Percentiles rank a stretch among this genome's conserved stretches.
Evolutionary conservation across 2,113 vertebrate species (phyloP).

Genomic region (Chionodraco myersi): DNA sequence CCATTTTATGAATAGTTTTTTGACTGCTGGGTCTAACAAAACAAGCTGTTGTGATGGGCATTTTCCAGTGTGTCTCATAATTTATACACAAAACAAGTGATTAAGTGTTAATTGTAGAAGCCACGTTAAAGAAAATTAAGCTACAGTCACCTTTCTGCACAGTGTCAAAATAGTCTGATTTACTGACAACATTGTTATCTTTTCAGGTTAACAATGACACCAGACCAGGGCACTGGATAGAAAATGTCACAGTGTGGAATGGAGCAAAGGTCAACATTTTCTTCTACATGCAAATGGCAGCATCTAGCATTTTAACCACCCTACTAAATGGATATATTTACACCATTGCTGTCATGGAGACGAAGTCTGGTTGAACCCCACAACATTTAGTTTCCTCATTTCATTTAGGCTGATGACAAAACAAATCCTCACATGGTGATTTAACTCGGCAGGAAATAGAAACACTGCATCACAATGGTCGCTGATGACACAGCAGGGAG

Average conservation of each 20-base stretch:
- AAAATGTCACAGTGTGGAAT: constrained; percentile 41
- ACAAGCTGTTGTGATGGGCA: not conserved
- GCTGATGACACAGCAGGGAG: not conserved
- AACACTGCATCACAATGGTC: constrained; percentile 46
- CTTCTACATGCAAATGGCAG: constrained; percentile 7
- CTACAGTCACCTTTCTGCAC: not conserved
- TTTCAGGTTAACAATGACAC: constrained; percentile 73
- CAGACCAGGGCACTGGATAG: constrained; percentile 41
- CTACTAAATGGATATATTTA: not conserved
- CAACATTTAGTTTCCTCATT: not conserved
- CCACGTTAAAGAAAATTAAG: not conserved
- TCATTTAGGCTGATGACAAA: not conserved
- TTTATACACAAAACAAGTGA: not conserved
- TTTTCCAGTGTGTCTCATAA: not conserved
- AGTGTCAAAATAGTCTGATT: not conserved
- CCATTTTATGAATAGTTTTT: not conserved
- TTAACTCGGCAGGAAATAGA: constrained; percentile 14
- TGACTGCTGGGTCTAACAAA: no score
- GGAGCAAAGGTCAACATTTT: constrained; percentile 72
- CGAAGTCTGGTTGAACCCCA: not conserved
- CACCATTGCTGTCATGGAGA: not conserved
- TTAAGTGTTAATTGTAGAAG: no score
- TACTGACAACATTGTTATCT: constrained; percentile 44
- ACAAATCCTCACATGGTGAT: constrained; percentile 27
- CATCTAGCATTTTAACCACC: constrained; percentile 60